Evolutionary conservation across 2,797 vertebrate species (phyloP).

Genomic region (Crossoptilon crossoptilon): DNA sequence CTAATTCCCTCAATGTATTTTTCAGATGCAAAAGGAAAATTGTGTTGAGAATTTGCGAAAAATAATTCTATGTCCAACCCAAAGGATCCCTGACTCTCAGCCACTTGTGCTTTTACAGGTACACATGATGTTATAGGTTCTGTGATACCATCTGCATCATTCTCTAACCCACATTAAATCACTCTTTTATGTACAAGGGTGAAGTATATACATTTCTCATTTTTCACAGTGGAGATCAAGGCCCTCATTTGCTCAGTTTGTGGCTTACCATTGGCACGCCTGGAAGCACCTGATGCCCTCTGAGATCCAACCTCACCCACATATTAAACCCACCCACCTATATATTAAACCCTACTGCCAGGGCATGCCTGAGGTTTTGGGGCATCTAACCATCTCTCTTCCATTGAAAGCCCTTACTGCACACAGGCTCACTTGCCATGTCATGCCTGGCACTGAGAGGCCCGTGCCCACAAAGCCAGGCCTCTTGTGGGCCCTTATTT

Average conservation of each 20-base stretch:
- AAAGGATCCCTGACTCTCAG: neutral
- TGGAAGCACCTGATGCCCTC: neutral
- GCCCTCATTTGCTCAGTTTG: fast-evolving
- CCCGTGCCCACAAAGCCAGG: neutral
- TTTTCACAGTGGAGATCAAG: neutral
- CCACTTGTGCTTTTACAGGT: neutral
- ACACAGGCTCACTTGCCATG: neutral
- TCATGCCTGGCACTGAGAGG: fast-evolving
- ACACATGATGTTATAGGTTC: fast-evolving
- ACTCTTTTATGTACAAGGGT: neutral
- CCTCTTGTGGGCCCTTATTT: neutral
- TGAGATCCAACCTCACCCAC: neutral
- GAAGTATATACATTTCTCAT: neutral
- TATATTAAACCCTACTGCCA: too few relatives aligned
- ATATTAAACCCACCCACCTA: too few relatives aligned
- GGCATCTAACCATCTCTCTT: neutral
- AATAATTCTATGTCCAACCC: neutral
- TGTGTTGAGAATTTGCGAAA: neutral
- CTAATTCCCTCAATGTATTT: neutral
- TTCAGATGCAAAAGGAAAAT: neutral
- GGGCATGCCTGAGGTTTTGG: neutral
- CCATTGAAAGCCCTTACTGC: neutral
- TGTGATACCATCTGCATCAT: neutral
- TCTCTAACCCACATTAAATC: neutral
- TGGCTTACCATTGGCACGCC: neutral